phyloP scores from a whole-genome alignment of 2,888 invertebrate species.

The Synergus umbraculus region DNA sequence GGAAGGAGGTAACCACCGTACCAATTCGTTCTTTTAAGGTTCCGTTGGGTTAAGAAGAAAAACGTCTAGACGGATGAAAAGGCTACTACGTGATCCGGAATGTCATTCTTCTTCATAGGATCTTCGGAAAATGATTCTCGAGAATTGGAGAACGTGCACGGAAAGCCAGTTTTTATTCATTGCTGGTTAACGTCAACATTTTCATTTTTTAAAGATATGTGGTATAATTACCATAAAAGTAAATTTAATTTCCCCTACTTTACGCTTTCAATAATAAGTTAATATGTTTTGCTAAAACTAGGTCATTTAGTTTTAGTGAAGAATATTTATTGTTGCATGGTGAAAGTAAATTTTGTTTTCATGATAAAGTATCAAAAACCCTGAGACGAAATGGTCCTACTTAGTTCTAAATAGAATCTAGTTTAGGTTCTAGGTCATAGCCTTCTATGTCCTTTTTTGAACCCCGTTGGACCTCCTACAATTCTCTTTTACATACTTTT shows the following conservation, averaged over 20 bases:
- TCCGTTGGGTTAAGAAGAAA: conserved; percentile 52
- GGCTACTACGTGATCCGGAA: conserved; percentile 65
- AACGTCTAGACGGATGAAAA: conserved; percentile 60
- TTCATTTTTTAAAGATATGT: background rate
- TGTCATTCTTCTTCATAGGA: conserved; percentile 60
- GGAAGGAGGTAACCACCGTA: conserved; percentile 63
- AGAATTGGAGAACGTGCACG: conserved; percentile 51
- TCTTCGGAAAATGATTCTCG: conserved; percentile 59
- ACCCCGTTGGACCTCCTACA: too few species aligned
- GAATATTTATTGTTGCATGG: too few species aligned
- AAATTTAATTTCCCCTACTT: too few species aligned
- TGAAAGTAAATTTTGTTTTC: too few species aligned
- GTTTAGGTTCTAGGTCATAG: too few species aligned
- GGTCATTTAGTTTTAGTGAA: too few species aligned
- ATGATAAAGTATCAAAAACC: too few species aligned
- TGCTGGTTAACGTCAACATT: background rate
- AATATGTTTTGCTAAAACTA: background rate
- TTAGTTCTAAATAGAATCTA: too few species aligned
- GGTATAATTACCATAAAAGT: too few species aligned
- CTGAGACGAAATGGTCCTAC: too few species aligned
- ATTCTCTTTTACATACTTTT: too few species aligned
- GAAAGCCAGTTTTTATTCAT: conserved; percentile 39
- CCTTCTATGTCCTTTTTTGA: too few species aligned
- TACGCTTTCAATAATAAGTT: background rate
- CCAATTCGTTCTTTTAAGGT: conserved; percentile 53